These are phyloP conservation scores for Yponomeuta cagnagella DNA, from an alignment of 2,888 invertebrate genomes.

Conservation along the genomic window DNA sequence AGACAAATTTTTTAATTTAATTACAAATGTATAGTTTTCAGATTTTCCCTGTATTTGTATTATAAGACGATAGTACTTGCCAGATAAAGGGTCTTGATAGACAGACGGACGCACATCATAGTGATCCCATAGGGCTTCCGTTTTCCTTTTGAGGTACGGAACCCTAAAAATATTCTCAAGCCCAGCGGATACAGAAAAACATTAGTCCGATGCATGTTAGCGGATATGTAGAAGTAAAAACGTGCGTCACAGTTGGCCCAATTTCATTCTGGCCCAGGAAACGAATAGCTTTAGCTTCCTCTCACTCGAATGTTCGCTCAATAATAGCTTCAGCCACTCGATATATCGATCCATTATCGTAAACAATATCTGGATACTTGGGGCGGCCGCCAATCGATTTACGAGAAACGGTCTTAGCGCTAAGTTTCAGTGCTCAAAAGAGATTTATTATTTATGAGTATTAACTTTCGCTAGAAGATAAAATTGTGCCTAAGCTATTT, in stretches of 20 bases:
- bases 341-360: constrained; percentile 11
- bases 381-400: constrained; percentile 8
- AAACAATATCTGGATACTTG: neutral
- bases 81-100: no score
- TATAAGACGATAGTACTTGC: no score
- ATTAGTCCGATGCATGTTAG: constrained; percentile 31
- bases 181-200: constrained; percentile 31
- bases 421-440: neutral
- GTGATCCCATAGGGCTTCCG: no score
- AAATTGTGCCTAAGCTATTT: no score
- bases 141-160: no score
- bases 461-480: no score
- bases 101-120: no score
- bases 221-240: constrained; percentile 60
- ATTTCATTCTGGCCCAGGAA: constrained; percentile 67
- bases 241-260: constrained; percentile 63
- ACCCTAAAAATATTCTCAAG: neutral
- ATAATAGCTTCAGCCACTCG: constrained; percentile 41
- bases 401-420: neutral
- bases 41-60: no score
- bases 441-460: no score
- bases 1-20: no score
- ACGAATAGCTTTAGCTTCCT: constrained; percentile 55
- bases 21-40: no score
- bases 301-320: constrained; percentile 53